Evolutionary conservation across 2,888 invertebrate species (phyloP).

Genomic region (Leptarthrus brevirostris): DNA sequence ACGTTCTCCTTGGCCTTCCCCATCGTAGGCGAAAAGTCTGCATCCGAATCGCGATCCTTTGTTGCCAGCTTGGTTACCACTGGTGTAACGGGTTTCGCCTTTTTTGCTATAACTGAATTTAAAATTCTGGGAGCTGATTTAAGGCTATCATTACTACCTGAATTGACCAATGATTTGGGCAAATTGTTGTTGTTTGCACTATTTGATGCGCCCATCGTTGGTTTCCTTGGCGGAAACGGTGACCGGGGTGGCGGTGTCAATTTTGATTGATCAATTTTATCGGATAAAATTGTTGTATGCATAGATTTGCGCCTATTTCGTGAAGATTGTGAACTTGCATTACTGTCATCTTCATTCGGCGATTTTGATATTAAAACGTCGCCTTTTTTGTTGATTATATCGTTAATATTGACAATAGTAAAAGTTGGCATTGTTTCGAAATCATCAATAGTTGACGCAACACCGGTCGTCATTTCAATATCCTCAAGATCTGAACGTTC

Average conservation of each 20-base stretch:
- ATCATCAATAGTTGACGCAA: slow-evolving; percentile 60
- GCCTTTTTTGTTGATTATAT: slow-evolving; percentile 64
- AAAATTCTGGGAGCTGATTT: slow-evolving; percentile 64
- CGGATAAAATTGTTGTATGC: slow-evolving; percentile 57
- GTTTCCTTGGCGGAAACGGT: slow-evolving; percentile 38
- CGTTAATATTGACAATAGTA: slow-evolving; percentile 66
- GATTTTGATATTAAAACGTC: slow-evolving; percentile 49
- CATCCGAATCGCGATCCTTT: neutral
- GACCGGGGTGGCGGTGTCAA: slow-evolving; percentile 54
- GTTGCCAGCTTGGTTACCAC: slow-evolving; percentile 56
- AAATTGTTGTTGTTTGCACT: slow-evolving; percentile 48
- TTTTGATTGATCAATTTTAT: slow-evolving; percentile 56
- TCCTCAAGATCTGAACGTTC: slow-evolving; percentile 1
- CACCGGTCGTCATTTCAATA: slow-evolving; percentile 46
- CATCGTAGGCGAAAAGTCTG: neutral
- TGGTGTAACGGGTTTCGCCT: slow-evolving; percentile 62
- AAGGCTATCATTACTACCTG: slow-evolving; percentile 38
- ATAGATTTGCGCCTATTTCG: slow-evolving; percentile 57
- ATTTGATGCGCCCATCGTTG: neutral
- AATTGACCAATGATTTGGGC: neutral
- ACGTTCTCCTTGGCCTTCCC: slow-evolving; percentile 18
- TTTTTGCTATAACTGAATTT: slow-evolving; percentile 63
- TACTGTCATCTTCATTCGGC: neutral
- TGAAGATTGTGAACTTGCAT: slow-evolving; percentile 31
- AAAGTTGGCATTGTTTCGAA: slow-evolving; percentile 65